Evolutionary conservation across 2,113 vertebrate genomes (phyloP).

Genomic region (Aspidoscelis tigris): DNA sequence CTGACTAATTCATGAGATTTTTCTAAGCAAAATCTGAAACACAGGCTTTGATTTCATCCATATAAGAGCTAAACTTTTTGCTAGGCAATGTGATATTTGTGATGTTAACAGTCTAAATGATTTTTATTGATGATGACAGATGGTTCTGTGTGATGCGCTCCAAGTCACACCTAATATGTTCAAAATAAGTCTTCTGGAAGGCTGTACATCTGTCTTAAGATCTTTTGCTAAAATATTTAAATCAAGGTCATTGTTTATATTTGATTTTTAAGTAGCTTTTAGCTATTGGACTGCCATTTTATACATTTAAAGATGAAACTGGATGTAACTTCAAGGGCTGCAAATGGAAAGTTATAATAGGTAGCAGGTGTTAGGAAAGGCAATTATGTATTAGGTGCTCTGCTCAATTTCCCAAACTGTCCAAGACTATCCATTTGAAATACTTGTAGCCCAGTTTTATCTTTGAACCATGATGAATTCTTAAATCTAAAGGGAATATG

Average conservation of each 20-base stretch:
- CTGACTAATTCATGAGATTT: slow-evolving; percentile 47
- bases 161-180: slow-evolving; percentile 40
- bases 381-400: slow-evolving; percentile 59
- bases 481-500: slow-evolving; percentile 44
- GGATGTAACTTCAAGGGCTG: slow-evolving; percentile 54
- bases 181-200: slow-evolving; percentile 60
- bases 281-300: slow-evolving; percentile 40
- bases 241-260: slow-evolving; percentile 56
- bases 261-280: slow-evolving; percentile 59
- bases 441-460: slow-evolving; percentile 44
- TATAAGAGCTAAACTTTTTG: slow-evolving; percentile 46
- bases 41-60: slow-evolving; percentile 53
- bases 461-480: slow-evolving; percentile 53
- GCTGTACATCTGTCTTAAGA: slow-evolving; percentile 62
- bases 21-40: slow-evolving; percentile 21
- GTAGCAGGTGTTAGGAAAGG: slow-evolving; percentile 66
- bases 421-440: slow-evolving; percentile 53
- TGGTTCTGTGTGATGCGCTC: slow-evolving; percentile 61
- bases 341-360: slow-evolving; percentile 62
- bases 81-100: slow-evolving; percentile 48
- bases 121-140: slow-evolving; percentile 61
- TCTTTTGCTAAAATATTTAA: slow-evolving; percentile 51
- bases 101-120: slow-evolving; percentile 57
- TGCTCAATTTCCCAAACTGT: slow-evolving; percentile 66
- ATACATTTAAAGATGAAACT: slow-evolving; percentile 56